A percentile compares a stretch with the other conserved stretches of the same genome.
Conservation (phyloP, 2,888 invertebrate species). For the Eupithecia pulchellata region DNA sequence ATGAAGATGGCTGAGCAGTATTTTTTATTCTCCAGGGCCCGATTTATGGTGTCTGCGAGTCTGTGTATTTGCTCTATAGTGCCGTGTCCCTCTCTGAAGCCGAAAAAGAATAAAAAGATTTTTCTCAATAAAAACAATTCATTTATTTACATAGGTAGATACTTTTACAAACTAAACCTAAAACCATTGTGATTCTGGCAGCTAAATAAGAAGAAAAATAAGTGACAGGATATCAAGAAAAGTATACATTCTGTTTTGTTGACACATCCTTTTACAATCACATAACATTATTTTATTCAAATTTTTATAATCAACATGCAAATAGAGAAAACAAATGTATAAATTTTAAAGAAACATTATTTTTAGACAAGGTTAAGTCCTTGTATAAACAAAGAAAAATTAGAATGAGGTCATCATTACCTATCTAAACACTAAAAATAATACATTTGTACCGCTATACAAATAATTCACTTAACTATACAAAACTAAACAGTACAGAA, state of each 20-base stretch:
- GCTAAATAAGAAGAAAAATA: constrained; percentile 32
- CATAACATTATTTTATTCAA: constrained; percentile 22
- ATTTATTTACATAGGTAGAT: constrained; percentile 50
- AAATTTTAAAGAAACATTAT: constrained; percentile 22
- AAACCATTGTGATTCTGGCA: constrained; percentile 46
- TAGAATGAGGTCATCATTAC: neutral
- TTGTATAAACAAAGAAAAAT: neutral
- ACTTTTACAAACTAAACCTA: constrained; percentile 37
- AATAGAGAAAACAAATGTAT: constrained; percentile 29
- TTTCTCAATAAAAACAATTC: constrained; percentile 42
- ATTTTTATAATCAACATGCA: constrained; percentile 26
- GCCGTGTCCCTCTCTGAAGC: too few relatives aligned
- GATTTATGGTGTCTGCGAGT: too few relatives aligned
- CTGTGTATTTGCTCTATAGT: too few relatives aligned
- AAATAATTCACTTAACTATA: constrained; percentile 44
- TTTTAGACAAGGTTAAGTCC: neutral
- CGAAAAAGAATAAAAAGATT: neutral
- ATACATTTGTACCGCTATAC: constrained; percentile 36
- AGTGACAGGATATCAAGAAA: constrained; percentile 16
- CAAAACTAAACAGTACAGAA: constrained; percentile 30
- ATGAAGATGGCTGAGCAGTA: too few relatives aligned
- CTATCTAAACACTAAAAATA: constrained; percentile 5
- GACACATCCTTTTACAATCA: constrained; percentile 15
- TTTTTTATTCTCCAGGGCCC: too few relatives aligned
- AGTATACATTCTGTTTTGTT: constrained; percentile 9